Evolutionary conservation across 1,140 invertebrate species (phyloP).

Genomic region (Polypedilum vanderplanki): DNA sequence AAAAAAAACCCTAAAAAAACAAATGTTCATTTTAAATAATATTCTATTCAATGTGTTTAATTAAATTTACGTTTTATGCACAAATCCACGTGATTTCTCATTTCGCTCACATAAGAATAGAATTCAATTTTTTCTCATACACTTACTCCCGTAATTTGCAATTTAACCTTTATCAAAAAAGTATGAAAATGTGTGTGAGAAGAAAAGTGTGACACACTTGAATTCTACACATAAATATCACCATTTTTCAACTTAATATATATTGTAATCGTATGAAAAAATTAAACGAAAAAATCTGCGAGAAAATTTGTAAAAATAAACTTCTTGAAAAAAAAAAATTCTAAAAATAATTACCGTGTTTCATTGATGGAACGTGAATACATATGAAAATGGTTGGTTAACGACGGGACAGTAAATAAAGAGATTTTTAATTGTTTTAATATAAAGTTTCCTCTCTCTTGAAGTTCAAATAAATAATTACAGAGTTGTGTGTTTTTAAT

Average conservation of each 20-base stretch:
- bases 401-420: neutral
- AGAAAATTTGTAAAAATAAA: neutral
- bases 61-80: no score
- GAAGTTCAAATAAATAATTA: conserved; percentile 20
- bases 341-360: conserved; percentile 1
- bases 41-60: no score
- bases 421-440: conserved; percentile 19
- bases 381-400: neutral
- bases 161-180: neutral
- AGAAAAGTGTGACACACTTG: neutral
- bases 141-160: neutral
- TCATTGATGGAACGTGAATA: conserved; percentile 5
- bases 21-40: no score
- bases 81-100: neutral
- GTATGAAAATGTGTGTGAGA: neutral
- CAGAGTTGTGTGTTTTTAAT: neutral
- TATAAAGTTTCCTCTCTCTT: neutral
- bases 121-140: neutral
- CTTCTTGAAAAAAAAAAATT: neutral
- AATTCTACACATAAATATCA: neutral
- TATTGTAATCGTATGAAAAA: neutral
- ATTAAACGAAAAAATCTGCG: neutral
- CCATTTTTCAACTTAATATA: neutral
- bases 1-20: no score
- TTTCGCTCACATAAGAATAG: neutral